These are phyloP conservation scores for Larimichthys polyactis DNA, from an alignment of 2,113 vertebrate genomes.

Conservation along the genomic window DNA sequence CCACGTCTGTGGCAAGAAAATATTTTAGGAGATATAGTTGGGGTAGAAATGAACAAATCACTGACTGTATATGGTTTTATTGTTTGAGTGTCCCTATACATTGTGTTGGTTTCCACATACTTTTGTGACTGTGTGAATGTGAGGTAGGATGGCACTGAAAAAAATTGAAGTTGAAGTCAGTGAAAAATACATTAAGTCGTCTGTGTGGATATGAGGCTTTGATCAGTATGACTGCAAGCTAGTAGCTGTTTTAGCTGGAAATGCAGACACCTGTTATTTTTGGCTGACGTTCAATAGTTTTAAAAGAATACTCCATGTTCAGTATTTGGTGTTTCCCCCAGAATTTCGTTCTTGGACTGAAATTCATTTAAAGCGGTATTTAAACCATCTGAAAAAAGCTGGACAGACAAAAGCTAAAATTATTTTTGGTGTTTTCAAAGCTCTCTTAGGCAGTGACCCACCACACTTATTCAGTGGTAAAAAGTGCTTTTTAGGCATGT, in stretches of 20 bases:
- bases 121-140: not conserved
- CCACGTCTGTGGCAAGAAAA: too few relatives aligned
- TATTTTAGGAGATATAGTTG: too few relatives aligned
- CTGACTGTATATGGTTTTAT: too few relatives aligned
- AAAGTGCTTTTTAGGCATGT: not conserved
- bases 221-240: not conserved
- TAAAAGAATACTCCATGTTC: not conserved
- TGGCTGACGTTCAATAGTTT: constrained; percentile 24
- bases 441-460: not conserved
- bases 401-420: not conserved
- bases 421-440: not conserved
- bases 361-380: not conserved
- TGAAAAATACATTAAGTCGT: not conserved
- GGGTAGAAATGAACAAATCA: too few relatives aligned
- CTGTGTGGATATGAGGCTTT: not conserved
- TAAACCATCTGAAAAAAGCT: constrained; percentile 7
- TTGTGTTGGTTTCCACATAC: not conserved
- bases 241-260: constrained; percentile 1
- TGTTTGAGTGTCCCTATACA: too few relatives aligned
- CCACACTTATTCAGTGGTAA: not conserved
- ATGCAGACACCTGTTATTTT: constrained; percentile 32
- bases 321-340: constrained; percentile 24
- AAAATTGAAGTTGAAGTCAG: not conserved
- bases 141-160: too few relatives aligned
- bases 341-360: constrained; percentile 18